Evolutionary conservation across 2,888 invertebrate species (phyloP).

Genomic region (Drosophila niveifrons): DNA sequence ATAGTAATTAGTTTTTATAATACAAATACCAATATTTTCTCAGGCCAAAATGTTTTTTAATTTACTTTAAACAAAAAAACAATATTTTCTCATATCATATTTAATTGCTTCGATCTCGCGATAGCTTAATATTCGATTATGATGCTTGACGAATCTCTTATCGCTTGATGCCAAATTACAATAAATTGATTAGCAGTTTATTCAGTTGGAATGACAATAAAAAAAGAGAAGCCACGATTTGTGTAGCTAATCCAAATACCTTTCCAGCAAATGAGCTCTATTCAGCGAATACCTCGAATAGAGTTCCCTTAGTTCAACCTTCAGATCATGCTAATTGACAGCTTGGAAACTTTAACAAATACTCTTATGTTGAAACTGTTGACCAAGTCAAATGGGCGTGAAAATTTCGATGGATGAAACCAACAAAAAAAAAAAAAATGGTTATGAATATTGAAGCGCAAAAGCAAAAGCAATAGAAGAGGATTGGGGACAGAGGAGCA

Average conservation of each 20-base stretch:
- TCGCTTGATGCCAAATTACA: not conserved
- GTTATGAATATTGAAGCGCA: constrained; percentile 27
- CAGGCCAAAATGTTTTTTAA: not conserved
- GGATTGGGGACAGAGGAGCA: constrained; percentile 2
- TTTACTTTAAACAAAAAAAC: not conserved
- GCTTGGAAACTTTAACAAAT: constrained; percentile 52
- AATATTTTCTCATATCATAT: not conserved
- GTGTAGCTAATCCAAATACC: constrained; percentile 31
- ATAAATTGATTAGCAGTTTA: constrained; percentile 31
- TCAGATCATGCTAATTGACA: constrained; percentile 58
- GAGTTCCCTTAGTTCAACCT: constrained; percentile 36
- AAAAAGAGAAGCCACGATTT: constrained; percentile 3
- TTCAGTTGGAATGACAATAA: constrained; percentile 28
- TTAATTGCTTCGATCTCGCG: not conserved
- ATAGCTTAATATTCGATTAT: not conserved
- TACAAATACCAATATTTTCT: no score
- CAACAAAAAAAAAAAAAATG: not conserved
- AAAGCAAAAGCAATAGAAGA: not conserved
- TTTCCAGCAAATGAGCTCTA: constrained; percentile 28
- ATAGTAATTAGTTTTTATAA: no score
- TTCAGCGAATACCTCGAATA: constrained; percentile 26
- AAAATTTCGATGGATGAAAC: constrained; percentile 32
- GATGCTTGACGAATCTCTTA: constrained; percentile 1
- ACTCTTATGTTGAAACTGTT: constrained; percentile 43
- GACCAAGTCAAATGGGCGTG: constrained; percentile 58